Conservation (phyloP, 2,888 invertebrate species). For the Drosophila austrosaltans region DNA sequence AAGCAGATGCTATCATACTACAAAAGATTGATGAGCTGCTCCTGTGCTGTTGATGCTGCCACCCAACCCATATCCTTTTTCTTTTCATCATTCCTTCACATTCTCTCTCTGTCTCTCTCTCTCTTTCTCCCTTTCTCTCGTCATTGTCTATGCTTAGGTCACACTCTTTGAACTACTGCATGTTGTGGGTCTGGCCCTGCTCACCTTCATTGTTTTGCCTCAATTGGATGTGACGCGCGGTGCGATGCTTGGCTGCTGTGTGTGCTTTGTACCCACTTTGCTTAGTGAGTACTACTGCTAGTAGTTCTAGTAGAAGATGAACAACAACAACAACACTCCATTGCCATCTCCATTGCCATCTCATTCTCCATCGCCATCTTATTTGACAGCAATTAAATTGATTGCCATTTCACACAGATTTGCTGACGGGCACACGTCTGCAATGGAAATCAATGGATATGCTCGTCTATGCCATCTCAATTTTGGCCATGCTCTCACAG, state of each 20-base stretch:
- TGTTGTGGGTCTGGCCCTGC: slow-evolving; percentile 89
- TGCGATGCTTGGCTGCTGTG: slow-evolving; percentile 92
- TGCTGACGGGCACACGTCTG: slow-evolving; percentile 70
- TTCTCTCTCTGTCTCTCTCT: neutral
- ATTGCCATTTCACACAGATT: slow-evolving; percentile 69
- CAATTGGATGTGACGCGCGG: slow-evolving; percentile 92
- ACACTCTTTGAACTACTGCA: slow-evolving; percentile 91
- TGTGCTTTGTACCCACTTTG: slow-evolving; percentile 92
- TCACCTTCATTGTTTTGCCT: slow-evolving; percentile 91
- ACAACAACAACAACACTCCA: neutral
- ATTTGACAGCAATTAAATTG: slow-evolving; percentile 76
- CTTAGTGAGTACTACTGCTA: slow-evolving; percentile 85
- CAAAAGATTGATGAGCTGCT: slow-evolving; percentile 58
- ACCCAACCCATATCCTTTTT: neutral
- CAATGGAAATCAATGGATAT: slow-evolving; percentile 70
- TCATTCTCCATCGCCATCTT: slow-evolving; percentile 44
- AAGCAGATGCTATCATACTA: neutral
- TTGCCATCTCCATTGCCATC: neutral
- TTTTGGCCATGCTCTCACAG: slow-evolving; percentile 87
- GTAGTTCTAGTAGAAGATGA: neutral
- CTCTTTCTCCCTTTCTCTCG: neutral
- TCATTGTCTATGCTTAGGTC: slow-evolving; percentile 80
- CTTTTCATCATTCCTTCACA: too few species aligned
- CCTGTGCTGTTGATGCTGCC: neutral
- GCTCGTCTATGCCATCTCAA: slow-evolving; percentile 60